These are phyloP conservation scores for Subacronicta megacephala DNA, from an alignment of 2,888 invertebrate genomes.

Conservation along the genomic window DNA sequence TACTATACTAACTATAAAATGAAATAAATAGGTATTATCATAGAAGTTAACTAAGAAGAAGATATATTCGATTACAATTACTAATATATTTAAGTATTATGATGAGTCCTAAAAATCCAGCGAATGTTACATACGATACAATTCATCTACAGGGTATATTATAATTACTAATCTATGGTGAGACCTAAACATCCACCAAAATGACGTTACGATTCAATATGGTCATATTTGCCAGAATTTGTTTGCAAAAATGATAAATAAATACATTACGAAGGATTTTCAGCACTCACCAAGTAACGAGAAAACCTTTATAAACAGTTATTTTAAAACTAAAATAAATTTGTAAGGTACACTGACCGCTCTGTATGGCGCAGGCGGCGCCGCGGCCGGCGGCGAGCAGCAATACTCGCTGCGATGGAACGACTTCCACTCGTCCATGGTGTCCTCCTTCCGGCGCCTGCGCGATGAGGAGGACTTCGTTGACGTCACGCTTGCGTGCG, in stretches of 20 bases:
- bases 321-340: slow-evolving; percentile 51
- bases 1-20: too few species aligned
- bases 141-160: too few species aligned
- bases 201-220: too few species aligned
- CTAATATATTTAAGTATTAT: not conserved
- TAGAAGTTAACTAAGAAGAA: too few species aligned
- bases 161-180: too few species aligned
- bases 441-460: slow-evolving; percentile 96
- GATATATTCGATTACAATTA: too few species aligned
- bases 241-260: too few species aligned
- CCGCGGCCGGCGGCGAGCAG: slow-evolving; percentile 91
- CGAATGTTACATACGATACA: not conserved
- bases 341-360: slow-evolving; percentile 51
- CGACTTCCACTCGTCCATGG: slow-evolving; percentile 97
- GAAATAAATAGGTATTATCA: too few species aligned
- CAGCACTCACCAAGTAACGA: not conserved
- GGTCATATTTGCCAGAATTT: too few species aligned
- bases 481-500: slow-evolving; percentile 97
- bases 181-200: too few species aligned
- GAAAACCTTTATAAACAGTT: slow-evolving; percentile 20
- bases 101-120: slow-evolving; percentile 5
- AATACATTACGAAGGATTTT: slow-evolving; percentile 5
- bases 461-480: slow-evolving; percentile 97
- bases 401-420: slow-evolving; percentile 98
- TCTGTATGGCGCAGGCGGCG: slow-evolving; percentile 75